Evolutionary conservation across 2,888 invertebrate species (phyloP), one percentile per base, ranked within the genome.

Genomic region (Mystacides longicornis): DNA sequence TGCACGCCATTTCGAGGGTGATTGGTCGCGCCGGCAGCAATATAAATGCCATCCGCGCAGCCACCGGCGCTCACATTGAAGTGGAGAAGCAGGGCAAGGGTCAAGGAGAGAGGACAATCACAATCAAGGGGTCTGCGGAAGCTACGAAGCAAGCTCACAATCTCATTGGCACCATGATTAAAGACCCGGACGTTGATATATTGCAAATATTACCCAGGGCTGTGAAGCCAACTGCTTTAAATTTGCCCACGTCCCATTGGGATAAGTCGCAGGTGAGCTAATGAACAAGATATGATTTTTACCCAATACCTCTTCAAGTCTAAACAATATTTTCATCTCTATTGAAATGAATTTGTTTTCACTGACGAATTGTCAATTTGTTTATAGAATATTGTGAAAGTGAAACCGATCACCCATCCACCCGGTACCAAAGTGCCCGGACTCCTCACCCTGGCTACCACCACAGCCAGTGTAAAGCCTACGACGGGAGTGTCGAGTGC

Each of bases 1-100:
- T 93, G 21, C 89, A 89, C 70, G 96, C 95, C 47, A 97, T 98
- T 60, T 95, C 96, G 57, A 83, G 98, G 54, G 96, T 99, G 51
- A 99, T 99, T 67, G 98, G 98, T 0, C 86, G 98, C 65, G 95
- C 92, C 23, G 98, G 98, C 49, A 91, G 89, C 75, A 98, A 98
- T 74, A 97, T 99, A 67, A 99, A 99, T 75, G 94, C 97, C 11
- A 97, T 99, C 68, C 82, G 98, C 57, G 92, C 93, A 55, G 90
- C 93, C 52, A 97, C 98, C 23, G 95, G 96, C 57, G 98, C 98
- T 3, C 93, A 96, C 69, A 98, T 99, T 68, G 96, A 98, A 74
- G 94, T 98, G 22, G 98, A 98, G 72, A 98, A 98, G 72, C 95
- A 96, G 75, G 87, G 87, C 69, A 93, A 94, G 74, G 89, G 92